Evolutionary conservation across 2,888 invertebrate genomes (phyloP).

Genomic region (Latrodectus hesperus): DNA sequence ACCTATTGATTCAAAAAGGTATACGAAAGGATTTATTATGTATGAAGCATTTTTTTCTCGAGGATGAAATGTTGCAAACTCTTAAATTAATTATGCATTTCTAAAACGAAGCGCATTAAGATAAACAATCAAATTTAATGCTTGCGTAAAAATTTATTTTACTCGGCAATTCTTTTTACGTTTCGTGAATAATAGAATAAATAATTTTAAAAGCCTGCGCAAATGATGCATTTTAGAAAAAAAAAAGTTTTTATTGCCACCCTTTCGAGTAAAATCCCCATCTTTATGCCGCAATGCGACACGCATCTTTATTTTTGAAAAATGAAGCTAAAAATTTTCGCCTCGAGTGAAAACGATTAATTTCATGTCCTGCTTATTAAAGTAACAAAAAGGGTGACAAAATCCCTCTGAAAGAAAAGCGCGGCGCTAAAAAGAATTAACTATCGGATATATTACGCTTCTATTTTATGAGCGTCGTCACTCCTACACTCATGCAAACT

Average conservation of each 20-base stretch:
- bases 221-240: conserved; percentile 18
- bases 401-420: conserved; percentile 42
- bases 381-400: conserved; percentile 44
- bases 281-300: conserved; percentile 59
- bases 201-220: conserved; percentile 15
- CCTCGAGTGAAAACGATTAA: conserved; percentile 45
- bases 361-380: conserved; percentile 54
- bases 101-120: not conserved
- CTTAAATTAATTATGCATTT: conserved; percentile 1
- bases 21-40: too few relatives aligned
- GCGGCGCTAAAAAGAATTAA: conserved; percentile 19
- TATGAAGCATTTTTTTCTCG: too few relatives aligned
- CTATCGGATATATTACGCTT: conserved; percentile 52
- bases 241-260: conserved; percentile 30
- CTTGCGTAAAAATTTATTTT: not conserved
- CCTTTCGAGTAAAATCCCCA: conserved; percentile 18
- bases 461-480: conserved; percentile 25
- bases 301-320: conserved; percentile 57
- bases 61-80: not conserved
- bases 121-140: not conserved
- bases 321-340: conserved; percentile 56
- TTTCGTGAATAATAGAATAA: conserved; percentile 5
- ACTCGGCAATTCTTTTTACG: not conserved
- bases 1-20: too few relatives aligned
- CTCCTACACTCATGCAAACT: conserved; percentile 30